Evolutionary conservation across 2,797 vertebrate genomes (phyloP).

Genomic region (Pseudochaenichthys georgianus): DNA sequence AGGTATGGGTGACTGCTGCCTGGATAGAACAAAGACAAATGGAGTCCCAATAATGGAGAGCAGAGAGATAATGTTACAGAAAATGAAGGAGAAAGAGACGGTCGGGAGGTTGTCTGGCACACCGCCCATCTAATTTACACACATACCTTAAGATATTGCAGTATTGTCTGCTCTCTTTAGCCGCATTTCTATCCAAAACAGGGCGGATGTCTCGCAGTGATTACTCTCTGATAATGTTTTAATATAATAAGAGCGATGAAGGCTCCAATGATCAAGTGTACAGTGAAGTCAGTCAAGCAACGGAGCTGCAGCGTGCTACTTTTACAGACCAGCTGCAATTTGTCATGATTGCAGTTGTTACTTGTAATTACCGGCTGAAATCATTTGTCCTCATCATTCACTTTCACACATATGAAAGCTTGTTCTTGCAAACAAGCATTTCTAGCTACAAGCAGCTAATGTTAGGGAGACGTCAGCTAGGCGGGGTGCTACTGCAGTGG

Average conservation of each 20-base stretch:
- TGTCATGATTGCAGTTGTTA: conserved; percentile 54
- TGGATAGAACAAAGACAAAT: conserved; percentile 80
- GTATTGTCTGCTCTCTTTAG: conserved; percentile 57
- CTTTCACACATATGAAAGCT: conserved; percentile 58
- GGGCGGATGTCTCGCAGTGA: conserved; percentile 51
- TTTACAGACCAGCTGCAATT: conserved; percentile 53
- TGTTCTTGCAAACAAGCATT: conserved; percentile 39
- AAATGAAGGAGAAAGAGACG: conserved; percentile 61
- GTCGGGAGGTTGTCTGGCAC: conserved; percentile 59
- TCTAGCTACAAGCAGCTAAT: conserved; percentile 38
- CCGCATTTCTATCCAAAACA: conserved; percentile 55
- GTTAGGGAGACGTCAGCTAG: conserved; percentile 37
- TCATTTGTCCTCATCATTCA: no score
- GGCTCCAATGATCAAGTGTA: conserved; percentile 53
- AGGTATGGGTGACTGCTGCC: conserved; percentile 91
- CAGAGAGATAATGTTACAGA: conserved; percentile 71
- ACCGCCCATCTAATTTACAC: conserved; percentile 63
- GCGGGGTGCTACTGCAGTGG: conserved; percentile 25
- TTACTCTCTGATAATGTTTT: conserved; percentile 59
- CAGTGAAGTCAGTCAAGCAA: conserved; percentile 31
- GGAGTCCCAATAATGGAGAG: conserved; percentile 57
- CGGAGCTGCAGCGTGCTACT: conserved; percentile 18
- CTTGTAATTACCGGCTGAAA: no score
- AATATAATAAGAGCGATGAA: conserved; percentile 65
- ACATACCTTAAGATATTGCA: conserved; percentile 73